phyloP scores from a whole-genome alignment of 2,797 vertebrate species.

The Miichthys miiuy region DNA sequence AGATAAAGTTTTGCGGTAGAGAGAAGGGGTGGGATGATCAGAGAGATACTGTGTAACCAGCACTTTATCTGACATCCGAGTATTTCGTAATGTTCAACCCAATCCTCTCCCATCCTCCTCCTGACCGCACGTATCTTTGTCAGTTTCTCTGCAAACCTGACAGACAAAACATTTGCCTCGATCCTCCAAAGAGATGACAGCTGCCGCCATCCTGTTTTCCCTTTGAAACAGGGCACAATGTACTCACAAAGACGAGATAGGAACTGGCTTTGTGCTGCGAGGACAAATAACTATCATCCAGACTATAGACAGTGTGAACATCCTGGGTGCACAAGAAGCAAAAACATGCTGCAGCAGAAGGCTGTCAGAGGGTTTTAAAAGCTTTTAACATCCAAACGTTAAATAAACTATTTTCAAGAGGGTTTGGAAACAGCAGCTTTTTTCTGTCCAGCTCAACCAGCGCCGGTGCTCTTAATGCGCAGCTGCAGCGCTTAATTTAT shows the following conservation, averaged over 20 bases:
- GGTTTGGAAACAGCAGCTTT: constrained; percentile 32
- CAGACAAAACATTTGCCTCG: constrained; percentile 51
- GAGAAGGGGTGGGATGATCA: not conserved
- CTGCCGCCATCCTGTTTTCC: constrained; percentile 50
- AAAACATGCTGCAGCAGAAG: not conserved
- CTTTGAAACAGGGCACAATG: constrained; percentile 57
- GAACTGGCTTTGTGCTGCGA: constrained; percentile 56
- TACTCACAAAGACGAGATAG: constrained; percentile 39
- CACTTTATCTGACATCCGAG: constrained; percentile 9
- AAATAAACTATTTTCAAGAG: constrained; percentile 33
- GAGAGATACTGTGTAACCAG: not conserved
- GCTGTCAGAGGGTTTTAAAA: constrained; percentile 7
- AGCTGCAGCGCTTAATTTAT: constrained; percentile 38
- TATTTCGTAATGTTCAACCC: constrained; percentile 23
- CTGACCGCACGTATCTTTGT: constrained; percentile 18
- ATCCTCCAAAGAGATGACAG: constrained; percentile 63
- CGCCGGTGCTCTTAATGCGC: constrained; percentile 22
- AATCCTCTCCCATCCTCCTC: not conserved
- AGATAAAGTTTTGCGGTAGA: not conserved
- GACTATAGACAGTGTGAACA: constrained; percentile 22
- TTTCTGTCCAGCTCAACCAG: not conserved
- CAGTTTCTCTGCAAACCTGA: constrained; percentile 36
- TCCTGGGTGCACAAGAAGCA: constrained; percentile 2
- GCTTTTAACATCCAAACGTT: not conserved
- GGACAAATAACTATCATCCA: constrained; percentile 52